Evolutionary conservation across 1,140 invertebrate genomes (phyloP).

Genomic region (Drosophila tsacasi): DNA sequence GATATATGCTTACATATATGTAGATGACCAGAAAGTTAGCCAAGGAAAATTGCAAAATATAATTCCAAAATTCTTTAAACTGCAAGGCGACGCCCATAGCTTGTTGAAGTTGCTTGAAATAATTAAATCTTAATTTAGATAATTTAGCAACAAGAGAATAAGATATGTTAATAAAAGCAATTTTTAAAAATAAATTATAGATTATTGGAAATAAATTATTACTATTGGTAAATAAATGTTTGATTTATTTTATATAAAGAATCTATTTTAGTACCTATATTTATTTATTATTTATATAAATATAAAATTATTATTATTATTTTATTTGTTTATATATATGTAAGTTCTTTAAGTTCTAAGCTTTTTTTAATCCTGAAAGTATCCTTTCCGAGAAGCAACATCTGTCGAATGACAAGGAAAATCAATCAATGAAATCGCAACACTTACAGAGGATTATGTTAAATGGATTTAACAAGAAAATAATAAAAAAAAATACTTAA

Average conservation of each 20-base stretch:
- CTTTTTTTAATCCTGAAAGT: neutral
- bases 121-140: too few species aligned
- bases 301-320: too few species aligned
- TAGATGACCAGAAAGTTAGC: constrained; percentile 29
- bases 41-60: neutral
- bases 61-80: neutral
- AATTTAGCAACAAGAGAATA: too few species aligned
- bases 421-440: constrained; percentile 18
- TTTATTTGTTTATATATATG: too few species aligned
- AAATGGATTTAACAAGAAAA: too few species aligned
- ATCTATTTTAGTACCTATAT: too few species aligned
- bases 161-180: too few species aligned
- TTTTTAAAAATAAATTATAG: neutral
- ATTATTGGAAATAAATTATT: neutral
- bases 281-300: too few species aligned
- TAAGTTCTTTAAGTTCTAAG: neutral
- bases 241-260: neutral
- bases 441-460: too few species aligned
- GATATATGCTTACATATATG: constrained; percentile 17
- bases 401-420: constrained; percentile 16
- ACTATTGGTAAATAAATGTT: neutral
- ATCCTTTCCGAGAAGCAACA: neutral
- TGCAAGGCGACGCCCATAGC: too few species aligned
- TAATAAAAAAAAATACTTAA: too few species aligned
- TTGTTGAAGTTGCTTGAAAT: neutral